Conservation (phyloP, 2,888 invertebrate species). For the Papilio elwesi region DNA sequence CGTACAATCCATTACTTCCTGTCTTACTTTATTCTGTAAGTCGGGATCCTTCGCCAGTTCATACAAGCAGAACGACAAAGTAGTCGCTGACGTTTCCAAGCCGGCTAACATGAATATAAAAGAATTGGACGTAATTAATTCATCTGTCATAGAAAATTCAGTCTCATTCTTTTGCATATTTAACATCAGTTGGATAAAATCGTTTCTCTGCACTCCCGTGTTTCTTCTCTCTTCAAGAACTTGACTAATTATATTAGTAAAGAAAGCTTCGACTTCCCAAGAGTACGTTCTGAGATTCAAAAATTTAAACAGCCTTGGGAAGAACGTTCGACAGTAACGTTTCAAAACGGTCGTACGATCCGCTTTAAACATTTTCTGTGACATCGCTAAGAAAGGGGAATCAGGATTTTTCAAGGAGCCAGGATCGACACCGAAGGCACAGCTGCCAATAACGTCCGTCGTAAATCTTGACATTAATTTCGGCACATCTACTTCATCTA, state of each 20-base stretch:
- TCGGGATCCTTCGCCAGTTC: conserved; percentile 72
- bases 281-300: conserved; percentile 76
- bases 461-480: conserved; percentile 72
- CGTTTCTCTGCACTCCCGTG: conserved; percentile 64
- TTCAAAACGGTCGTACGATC: conserved; percentile 69
- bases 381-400: conserved; percentile 76
- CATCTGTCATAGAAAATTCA: conserved; percentile 73
- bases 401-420: conserved; percentile 68
- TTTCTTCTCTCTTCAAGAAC: conserved; percentile 70
- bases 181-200: conserved; percentile 79
- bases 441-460: conserved; percentile 78
- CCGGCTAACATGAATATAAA: conserved; percentile 82
- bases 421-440: conserved; percentile 77
- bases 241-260: conserved; percentile 71
- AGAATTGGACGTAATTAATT: conserved; percentile 78
- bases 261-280: conserved; percentile 71
- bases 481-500: conserved; percentile 68
- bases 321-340: conserved; percentile 75
- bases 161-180: conserved; percentile 71
- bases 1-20: conserved; percentile 67
- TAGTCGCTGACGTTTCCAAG: conserved; percentile 75
- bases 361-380: conserved; percentile 75
- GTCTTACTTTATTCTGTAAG: conserved; percentile 66
- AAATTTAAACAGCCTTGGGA: conserved; percentile 72
- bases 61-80: conserved; percentile 76